Evolutionary conservation across 1,140 invertebrate species (phyloP).

Genomic region (Maconellicoccus hirsutus): DNA sequence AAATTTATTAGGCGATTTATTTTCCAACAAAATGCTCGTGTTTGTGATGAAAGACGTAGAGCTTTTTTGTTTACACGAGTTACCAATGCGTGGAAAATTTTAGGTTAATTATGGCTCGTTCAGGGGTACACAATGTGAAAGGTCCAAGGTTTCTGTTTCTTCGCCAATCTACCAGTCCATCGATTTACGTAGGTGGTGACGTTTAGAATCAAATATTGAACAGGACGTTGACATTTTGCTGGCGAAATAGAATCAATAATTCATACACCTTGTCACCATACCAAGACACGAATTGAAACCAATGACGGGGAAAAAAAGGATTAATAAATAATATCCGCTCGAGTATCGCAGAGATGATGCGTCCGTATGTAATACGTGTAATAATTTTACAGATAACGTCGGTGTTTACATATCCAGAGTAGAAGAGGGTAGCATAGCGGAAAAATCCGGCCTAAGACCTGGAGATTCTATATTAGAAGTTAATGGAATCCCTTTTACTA

Average conservation of each 20-base stretch:
- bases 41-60: no score
- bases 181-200: neutral
- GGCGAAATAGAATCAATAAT: neutral
- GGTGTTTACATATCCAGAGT: conserved; percentile 79
- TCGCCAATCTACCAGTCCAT: neutral
- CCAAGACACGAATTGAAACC: no score
- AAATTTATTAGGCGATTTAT: no score
- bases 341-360: no score
- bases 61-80: no score
- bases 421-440: conserved; percentile 73
- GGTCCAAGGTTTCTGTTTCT: neutral
- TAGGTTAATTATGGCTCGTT: no score
- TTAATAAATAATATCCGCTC: no score
- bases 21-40: no score
- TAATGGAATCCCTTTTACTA: conserved; percentile 75
- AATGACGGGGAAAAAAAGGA: no score
- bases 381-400: conserved; percentile 46
- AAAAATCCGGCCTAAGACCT: conserved; percentile 66
- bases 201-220: conserved; percentile 1
- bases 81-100: no score
- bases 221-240: neutral
- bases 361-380: neutral
- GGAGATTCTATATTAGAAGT: conserved; percentile 82
- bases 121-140: no score
- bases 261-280: no score